phyloP scores from a whole-genome alignment of 2,113 vertebrate species.

The Thryonomys swinderianus region DNA sequence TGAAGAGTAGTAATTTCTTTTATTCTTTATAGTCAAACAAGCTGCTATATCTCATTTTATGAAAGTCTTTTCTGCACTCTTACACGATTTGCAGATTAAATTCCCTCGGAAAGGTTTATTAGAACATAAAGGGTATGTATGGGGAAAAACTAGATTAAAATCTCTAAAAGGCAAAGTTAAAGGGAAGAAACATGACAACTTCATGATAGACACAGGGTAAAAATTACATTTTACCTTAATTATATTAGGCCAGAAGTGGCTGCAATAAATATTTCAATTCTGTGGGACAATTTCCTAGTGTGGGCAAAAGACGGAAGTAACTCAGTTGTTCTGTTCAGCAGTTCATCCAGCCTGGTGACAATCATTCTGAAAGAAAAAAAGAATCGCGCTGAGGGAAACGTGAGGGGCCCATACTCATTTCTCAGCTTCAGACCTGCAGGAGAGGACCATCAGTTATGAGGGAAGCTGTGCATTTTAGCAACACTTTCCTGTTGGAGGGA shows the following conservation, averaged over 20 bases:
- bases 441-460: not conserved
- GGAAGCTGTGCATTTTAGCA: not conserved
- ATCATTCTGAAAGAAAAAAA: constrained; percentile 60
- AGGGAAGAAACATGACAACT: constrained; percentile 41
- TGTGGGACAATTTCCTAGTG: not conserved
- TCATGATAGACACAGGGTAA: not conserved
- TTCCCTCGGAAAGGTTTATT: not conserved
- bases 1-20: constrained; percentile 64
- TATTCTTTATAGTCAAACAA: constrained; percentile 54
- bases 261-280: constrained; percentile 47
- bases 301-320: not conserved
- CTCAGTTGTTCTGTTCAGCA: not conserved
- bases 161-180: constrained; percentile 43
- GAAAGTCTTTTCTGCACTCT: constrained; percentile 59
- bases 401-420: not conserved
- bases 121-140: not conserved
- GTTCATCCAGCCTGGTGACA: not conserved
- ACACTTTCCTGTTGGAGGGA: not conserved
- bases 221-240: constrained; percentile 52
- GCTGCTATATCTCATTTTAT: constrained; percentile 61
- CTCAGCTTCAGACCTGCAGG: not conserved
- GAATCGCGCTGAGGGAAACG: not conserved
- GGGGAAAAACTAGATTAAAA: not conserved
- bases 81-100: constrained; percentile 11
- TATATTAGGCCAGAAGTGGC: constrained; percentile 25